These are phyloP conservation scores for Pocillopora verrucosa DNA, from an alignment of 64 coral and sea anemone genomes.

Conservation along the genomic window DNA sequence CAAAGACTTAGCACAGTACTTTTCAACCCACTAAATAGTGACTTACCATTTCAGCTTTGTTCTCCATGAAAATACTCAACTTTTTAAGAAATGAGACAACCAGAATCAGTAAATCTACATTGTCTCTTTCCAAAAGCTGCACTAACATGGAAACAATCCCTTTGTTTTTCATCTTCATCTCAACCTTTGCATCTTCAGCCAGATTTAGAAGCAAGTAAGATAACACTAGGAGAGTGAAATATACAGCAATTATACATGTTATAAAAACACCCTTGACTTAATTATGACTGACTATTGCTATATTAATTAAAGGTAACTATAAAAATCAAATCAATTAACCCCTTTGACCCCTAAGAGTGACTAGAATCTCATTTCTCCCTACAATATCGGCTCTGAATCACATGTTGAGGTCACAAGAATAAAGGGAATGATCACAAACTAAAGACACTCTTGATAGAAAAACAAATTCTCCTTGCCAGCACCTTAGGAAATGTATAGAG, in stretches of 20 bases:
- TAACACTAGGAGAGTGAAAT: constrained; percentile 62
- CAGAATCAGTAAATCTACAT: constrained; percentile 87
- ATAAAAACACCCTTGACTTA: background rate
- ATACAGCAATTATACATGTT: background rate
- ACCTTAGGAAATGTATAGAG: too few relatives aligned
- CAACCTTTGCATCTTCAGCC: constrained; percentile 96
- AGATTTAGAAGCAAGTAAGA: constrained; percentile 89
- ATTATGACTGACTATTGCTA: too few relatives aligned
- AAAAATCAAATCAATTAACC: too few relatives aligned
- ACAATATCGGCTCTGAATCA: too few relatives aligned
- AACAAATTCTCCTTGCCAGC: too few relatives aligned
- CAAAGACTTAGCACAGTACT: too few relatives aligned
- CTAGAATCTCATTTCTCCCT: too few relatives aligned
- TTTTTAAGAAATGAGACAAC: constrained; percentile 98
- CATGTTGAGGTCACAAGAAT: too few relatives aligned
- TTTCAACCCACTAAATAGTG: background rate
- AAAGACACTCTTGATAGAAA: too few relatives aligned
- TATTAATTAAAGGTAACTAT: too few relatives aligned
- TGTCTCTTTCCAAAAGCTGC: constrained; percentile 79
- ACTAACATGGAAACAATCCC: constrained; percentile 83
- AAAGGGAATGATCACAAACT: too few relatives aligned
- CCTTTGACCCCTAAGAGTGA: too few relatives aligned
- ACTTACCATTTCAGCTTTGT: constrained; percentile 96
- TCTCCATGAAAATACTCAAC: constrained; percentile 93
- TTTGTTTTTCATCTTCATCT: constrained; percentile 98